Base-by-base conservation (phyloP, 2,113 vertebrate genomes). In the Alethe castanea region DNA sequence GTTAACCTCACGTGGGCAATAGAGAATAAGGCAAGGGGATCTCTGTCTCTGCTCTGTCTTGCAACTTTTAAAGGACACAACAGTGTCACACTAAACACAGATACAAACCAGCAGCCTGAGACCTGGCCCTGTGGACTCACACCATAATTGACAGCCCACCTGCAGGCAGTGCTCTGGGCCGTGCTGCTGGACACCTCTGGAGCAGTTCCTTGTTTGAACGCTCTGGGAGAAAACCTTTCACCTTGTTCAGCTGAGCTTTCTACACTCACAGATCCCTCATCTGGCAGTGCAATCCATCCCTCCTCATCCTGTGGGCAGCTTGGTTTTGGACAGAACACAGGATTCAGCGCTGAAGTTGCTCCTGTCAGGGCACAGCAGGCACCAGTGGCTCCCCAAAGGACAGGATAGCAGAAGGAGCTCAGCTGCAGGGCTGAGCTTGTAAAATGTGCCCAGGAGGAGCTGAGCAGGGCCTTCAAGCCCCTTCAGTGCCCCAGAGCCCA, bases 161-260 rank as follows among this genome's bases (percentile, higher is more conserved):
- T 44, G 38, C 26, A 5, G 38, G 5, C 35, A 23, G 15, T 1
- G 10, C 20, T 9, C 42, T 5, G 14, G 36, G 31, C 45, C 2
- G 0, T 0, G 0, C 38, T 24, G 16, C 57, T 12, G 5, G 44
- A 20, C 1, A 0, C 29, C 24, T 23, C 31, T 4, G 2, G 2
- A 28, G 20, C 6, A 3, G 5, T 1, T 62, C 56, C 28, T 84
- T 13, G 4, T 29, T 42, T 6, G 3, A 29, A 35, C 6, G 11
- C 29, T 6, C 14, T 9, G 2, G 7, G 14, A 76, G 8, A 4
- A 16, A 80, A 31, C 6, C 36, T 45, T 44, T n/a, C 48, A n/a
- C 71, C 44, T 52, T 20, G 4, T 16, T 74, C 50, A 47, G 42
- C 29, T 36, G 18, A 7, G 8, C 38, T 70, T 82, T 20, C 38